Percentiles rank a stretch among this genome's conserved stretches.
These are phyloP conservation scores for Empis livida DNA, from an alignment of 2,888 invertebrate species.

Conservation along the genomic window DNA sequence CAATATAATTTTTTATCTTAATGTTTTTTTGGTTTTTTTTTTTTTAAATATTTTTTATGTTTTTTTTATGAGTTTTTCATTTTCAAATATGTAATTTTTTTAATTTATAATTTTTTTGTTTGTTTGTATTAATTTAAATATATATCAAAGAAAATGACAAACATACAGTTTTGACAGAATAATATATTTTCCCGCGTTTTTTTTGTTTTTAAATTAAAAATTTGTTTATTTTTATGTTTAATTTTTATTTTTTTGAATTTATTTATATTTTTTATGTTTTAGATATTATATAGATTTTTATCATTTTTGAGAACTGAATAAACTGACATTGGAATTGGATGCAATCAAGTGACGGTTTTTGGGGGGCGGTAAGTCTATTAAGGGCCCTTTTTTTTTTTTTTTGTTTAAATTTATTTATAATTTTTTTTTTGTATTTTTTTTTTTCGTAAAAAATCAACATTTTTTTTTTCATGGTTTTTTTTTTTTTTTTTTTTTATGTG, in stretches of 20 bases:
- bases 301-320: conserved; percentile 7
- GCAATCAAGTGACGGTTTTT: conserved; percentile 39
- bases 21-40: too few relatives aligned
- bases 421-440: conserved; percentile 56
- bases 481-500: conserved; percentile 37
- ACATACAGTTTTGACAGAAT: too few relatives aligned
- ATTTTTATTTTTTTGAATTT: conserved; percentile 4
- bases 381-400: conserved; percentile 52
- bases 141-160: too few relatives aligned
- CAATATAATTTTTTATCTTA: conserved; percentile 14
- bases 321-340: conserved; percentile 23
- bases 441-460: conserved; percentile 77
- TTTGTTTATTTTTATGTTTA: conserved; percentile 2
- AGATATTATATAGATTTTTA: conserved; percentile 3
- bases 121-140: conserved; percentile 6
- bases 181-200: too few relatives aligned
- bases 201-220: background rate
- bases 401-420: conserved; percentile 54
- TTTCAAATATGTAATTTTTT: conserved; percentile 13
- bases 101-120: conserved; percentile 9
- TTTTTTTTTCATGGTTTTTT: conserved; percentile 25
- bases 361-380: conserved; percentile 73
- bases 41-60: too few relatives aligned
- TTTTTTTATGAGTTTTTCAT: too few relatives aligned
- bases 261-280: conserved; percentile 5